Percentiles rank a stretch among this genome's conserved stretches.
Conservation (phyloP, 2,113 vertebrate species). For the Pipa parva region DNA sequence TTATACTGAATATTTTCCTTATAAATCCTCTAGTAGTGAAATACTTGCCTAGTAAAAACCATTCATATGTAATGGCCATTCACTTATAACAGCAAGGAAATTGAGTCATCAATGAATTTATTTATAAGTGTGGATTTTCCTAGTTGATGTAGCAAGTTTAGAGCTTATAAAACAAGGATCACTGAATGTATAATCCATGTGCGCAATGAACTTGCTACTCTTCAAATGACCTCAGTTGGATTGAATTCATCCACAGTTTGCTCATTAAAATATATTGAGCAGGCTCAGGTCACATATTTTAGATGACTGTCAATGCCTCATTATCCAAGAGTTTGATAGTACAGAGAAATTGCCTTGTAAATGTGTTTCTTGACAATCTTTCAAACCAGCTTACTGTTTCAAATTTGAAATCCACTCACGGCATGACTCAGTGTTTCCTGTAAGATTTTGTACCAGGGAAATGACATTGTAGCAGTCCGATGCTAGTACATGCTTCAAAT, state of each 20-base stretch:
- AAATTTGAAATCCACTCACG: slow-evolving; percentile 4
- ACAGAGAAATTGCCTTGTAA: slow-evolving; percentile 22
- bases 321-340: slow-evolving; percentile 21
- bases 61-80: background rate
- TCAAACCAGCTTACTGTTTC: slow-evolving; percentile 11
- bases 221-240: slow-evolving; percentile 31
- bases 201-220: slow-evolving; percentile 21
- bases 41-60: slow-evolving; percentile 1
- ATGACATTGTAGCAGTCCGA: background rate
- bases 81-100: slow-evolving; percentile 26
- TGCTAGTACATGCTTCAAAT: background rate
- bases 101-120: slow-evolving; percentile 30
- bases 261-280: slow-evolving; percentile 41
- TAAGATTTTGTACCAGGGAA: slow-evolving; percentile 5
- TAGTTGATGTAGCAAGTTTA: slow-evolving; percentile 13
- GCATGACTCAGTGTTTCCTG: no score
- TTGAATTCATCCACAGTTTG: slow-evolving; percentile 28
- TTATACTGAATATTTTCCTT: no score
- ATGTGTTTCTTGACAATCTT: slow-evolving; percentile 22
- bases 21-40: background rate
- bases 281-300: slow-evolving; percentile 35
- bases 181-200: slow-evolving; percentile 19
- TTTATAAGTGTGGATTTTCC: background rate
- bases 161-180: slow-evolving; percentile 23
- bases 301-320: slow-evolving; percentile 39